Evolutionary conservation across 2,113 vertebrate species (phyloP).

Genomic region (Charina bottae): DNA sequence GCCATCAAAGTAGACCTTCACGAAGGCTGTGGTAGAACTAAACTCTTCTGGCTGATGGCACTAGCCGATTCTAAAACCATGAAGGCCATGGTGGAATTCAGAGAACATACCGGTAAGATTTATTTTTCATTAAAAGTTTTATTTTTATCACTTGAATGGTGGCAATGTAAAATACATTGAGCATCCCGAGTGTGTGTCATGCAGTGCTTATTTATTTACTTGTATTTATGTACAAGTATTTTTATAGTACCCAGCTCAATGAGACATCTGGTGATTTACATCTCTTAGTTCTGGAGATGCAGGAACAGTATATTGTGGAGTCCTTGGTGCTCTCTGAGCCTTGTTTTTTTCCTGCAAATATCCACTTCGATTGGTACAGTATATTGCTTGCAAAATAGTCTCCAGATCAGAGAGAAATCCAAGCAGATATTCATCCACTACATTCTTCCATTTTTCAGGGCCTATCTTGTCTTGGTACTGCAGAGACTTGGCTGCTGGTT

Average conservation of each 20-base stretch:
- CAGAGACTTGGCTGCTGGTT: neutral
- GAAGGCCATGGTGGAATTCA: constrained; percentile 99
- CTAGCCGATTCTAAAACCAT: constrained; percentile 98
- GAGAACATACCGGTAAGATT: constrained; percentile 92
- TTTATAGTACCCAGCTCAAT: neutral
- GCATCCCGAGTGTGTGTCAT: neutral
- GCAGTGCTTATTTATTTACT: neutral
- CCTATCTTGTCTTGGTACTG: neutral
- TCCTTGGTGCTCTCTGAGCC: too few relatives aligned
- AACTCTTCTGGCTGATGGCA: constrained; percentile 99
- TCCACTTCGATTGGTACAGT: too few relatives aligned
- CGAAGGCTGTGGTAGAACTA: constrained; percentile 97
- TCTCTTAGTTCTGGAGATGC: neutral
- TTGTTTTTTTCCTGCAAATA: too few relatives aligned
- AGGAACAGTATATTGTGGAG: neutral
- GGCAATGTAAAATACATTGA: neutral
- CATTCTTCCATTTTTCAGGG: neutral
- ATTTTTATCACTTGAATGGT: neutral
- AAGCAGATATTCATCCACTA: neutral
- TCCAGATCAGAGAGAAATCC: neutral
- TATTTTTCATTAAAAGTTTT: constrained; percentile 4
- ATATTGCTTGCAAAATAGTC: neutral
- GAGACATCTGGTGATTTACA: neutral
- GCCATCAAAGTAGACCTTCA: constrained; percentile 99
- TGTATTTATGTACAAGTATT: neutral